Conservation (phyloP, 2,113 vertebrate species). For the Pan troglodytes region NHGRI_mPanTro3-v2.1_pri NC_072398.2:72467001-72467500, state of each 20-base stretch:
- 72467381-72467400: neutral
- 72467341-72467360: neutral
- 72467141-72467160: neutral
- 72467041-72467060: neutral
- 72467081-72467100: neutral
- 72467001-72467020: neutral
- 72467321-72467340: neutral
- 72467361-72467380: neutral
- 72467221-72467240: slow-evolving; percentile 35
- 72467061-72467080: neutral
- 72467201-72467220: neutral
- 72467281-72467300: neutral
- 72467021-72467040: neutral
- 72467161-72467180: neutral
- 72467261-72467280: neutral
- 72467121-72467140: neutral
- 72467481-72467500: neutral
- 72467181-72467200: neutral
- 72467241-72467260: neutral
- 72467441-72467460: neutral
- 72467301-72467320: neutral
- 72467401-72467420: neutral
- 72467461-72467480: slow-evolving; percentile 4
- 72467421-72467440: neutral
- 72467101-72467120: neutral